A percentile compares a stretch with the other conserved stretches of the same genome.
Evolutionary conservation across 37 sponge, comb jelly and placozoan genomes (phyloP).

Genomic region (Amphimedon queenslandica): DNA sequence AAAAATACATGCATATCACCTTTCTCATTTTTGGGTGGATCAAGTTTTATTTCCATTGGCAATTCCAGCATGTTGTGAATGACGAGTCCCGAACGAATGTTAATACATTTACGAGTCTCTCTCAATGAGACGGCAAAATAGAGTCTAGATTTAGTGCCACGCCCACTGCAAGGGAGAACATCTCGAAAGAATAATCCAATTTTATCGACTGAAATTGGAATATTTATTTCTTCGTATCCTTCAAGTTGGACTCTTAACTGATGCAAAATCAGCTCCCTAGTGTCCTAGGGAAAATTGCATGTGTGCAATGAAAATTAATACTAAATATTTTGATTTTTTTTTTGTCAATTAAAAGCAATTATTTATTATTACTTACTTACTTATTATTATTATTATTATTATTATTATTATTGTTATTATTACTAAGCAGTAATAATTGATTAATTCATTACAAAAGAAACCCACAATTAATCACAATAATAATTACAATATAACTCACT

Average conservation of each 20-base stretch:
- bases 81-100: slow-evolving; percentile 82
- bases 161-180: not conserved
- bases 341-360: too few relatives aligned
- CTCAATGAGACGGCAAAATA: slow-evolving; percentile 80
- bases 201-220: slow-evolving; percentile 87
- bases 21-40: not conserved
- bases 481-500: too few relatives aligned
- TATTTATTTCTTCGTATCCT: slow-evolving; percentile 71
- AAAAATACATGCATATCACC: not conserved
- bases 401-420: too few relatives aligned
- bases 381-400: too few relatives aligned
- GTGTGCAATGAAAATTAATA: not conserved
- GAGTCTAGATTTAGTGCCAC: slow-evolving; percentile 21
- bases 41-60: slow-evolving; percentile 67
- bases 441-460: too few relatives aligned
- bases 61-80: slow-evolving; percentile 71
- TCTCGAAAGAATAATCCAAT: slow-evolving; percentile 92
- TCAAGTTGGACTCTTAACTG: slow-evolving; percentile 82
- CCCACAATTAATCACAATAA: too few relatives aligned
- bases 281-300: slow-evolving; percentile 20
- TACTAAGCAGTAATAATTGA: too few relatives aligned
- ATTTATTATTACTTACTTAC: too few relatives aligned
- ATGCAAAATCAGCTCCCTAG: slow-evolving; percentile 59
- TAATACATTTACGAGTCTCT: slow-evolving; percentile 79
- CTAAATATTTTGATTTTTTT: too few relatives aligned